Evolutionary conservation across 2,888 invertebrate genomes (phyloP), one percentile per base, ranked within the genome.

Genomic region (Hetaerina titia): DNA sequence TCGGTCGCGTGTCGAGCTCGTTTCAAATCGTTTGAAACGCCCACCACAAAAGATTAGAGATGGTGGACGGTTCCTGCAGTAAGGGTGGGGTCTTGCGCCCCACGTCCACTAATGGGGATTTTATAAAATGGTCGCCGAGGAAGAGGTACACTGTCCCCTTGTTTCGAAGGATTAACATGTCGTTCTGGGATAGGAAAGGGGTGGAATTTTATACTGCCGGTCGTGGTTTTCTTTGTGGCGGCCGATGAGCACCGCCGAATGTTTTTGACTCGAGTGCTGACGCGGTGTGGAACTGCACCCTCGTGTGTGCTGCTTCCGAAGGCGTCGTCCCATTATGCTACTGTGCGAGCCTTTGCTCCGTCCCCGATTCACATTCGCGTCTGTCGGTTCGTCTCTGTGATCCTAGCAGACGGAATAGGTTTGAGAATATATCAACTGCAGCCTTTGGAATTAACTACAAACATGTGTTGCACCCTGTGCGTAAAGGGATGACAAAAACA

Each of bases 1-100:
- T 81, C 81, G 81, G 81, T 81, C 81, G 81, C 81, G 81, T 81
- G 81, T 81, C 81, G n/a, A 81, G n/a, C 81, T 81, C 81, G 81
- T 81, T 81, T 81, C 25, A 81, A 31, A 81, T 31, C 81, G 81
- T 81, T 31, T n/a, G 25, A 25, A 81, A 31, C 81, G 81, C 31
- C 15, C 81, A 81, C 81, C 81, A 31, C 81, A 81, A 13, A 31
- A 9, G 81, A 7, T 31, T 25, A 31, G 31, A 31, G 81, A 31
- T 25, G 81, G 81, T 13, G 81, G 15, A 13, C 7, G 17, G 13
- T 60, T 60, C 17, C 60, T 60, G 1, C 45, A 45, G 45, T 45
- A 45, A 45, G 60, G 17, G 60, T 17, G 60, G 17, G 22, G 22
- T 22, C 22, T 15, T 69, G 69, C 69, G 22, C 5, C 17, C 69